Percentiles rank a stretch among this genome's conserved stretches.
These are phyloP conservation scores for Parochlus steinenii DNA, from an alignment of 2,888 invertebrate genomes.

Conservation along the genomic window DNA sequence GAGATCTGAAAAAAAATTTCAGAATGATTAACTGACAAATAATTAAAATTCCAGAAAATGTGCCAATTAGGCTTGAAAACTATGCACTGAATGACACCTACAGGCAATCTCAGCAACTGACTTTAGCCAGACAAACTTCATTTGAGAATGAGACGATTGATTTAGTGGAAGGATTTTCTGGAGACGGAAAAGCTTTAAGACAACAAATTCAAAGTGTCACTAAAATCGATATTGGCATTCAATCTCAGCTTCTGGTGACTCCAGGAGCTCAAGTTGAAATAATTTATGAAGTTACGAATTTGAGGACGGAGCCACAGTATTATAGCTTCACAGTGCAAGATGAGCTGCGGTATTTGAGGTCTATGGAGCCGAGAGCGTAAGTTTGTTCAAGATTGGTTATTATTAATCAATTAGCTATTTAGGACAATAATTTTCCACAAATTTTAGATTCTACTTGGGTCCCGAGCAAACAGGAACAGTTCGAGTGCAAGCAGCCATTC, in stretches of 20 bases:
- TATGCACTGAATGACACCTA: slow-evolving; percentile 20
- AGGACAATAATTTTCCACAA: background rate
- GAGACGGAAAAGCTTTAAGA: slow-evolving; percentile 2
- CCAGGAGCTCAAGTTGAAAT: slow-evolving; percentile 29
- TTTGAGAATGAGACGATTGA: slow-evolving; percentile 3
- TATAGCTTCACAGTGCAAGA: slow-evolving; percentile 43
- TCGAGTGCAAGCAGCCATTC: slow-evolving; percentile 34
- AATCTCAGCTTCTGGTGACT: slow-evolving; percentile 30
- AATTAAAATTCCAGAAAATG: no score
- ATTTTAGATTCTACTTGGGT: slow-evolving; percentile 10
- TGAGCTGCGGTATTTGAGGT: slow-evolving; percentile 38
- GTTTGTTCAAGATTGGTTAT: slow-evolving; percentile 17
- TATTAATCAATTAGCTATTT: background rate
- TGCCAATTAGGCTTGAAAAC: slow-evolving; percentile 16
- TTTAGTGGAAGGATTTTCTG: no score
- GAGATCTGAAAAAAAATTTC: no score
- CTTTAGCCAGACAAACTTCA: no score
- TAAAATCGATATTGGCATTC: slow-evolving; percentile 31
- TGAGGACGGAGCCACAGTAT: slow-evolving; percentile 36
- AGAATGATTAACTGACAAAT: no score
- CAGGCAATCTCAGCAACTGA: no score
- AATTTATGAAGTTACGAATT: slow-evolving; percentile 59
- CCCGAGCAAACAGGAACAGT: slow-evolving; percentile 36
- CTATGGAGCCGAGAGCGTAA: slow-evolving; percentile 38
- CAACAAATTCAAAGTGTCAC: slow-evolving; percentile 17